Evolutionary conservation across 1,140 invertebrate species (phyloP), one percentile per base, ranked within the genome.

Genomic region (Listronotus bonariensis): DNA sequence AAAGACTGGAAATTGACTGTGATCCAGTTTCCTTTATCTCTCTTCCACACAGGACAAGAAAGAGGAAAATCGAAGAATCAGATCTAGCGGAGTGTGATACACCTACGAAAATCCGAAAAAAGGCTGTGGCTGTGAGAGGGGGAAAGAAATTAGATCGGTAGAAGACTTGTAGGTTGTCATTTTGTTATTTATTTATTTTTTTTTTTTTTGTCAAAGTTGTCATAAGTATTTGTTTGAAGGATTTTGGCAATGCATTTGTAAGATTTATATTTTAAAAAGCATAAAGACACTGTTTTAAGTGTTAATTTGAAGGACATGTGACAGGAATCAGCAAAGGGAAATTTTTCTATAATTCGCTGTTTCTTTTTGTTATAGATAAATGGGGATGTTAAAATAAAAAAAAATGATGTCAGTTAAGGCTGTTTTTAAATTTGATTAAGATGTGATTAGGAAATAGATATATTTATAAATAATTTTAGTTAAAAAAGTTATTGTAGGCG

Each of bases 1-100:
- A 73, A 68, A 60, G 76, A 51, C 59, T 72, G 48, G 74, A 76
- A 68, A 73, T 78, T 20, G 76, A 77, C 59, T 45, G 67, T 54
- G 71, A 74, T 54, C 73, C 74, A 6, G 18, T 72, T 40, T 63
- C 55, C 41, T 70, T 72, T 52, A 51, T 67, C 20, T 76, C 48
- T 48, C 54, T 76, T 15, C 69, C 71, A 12, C 48, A 69, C 49
- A 55, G 68, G 31, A 77, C 65, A 20, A 67, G 72, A 41, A 78
- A 76, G 61, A 42, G 75, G 20, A 77, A 72, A 62, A 20, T 70
- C 34, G 62, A 60, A 18, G 67, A 69, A n/a, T 14, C 31, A 1
- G 18, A 42, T 26, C 38, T 56, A 6, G 38, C 14, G 17, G 51
- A 64, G 20, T 67, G 52, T 41, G 58, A 58, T 34, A 65, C 69